Percentiles rank a stretch among this genome's conserved stretches.
Conservation (phyloP, 2,888 invertebrate species). For the Brachyptera risi region DNA sequence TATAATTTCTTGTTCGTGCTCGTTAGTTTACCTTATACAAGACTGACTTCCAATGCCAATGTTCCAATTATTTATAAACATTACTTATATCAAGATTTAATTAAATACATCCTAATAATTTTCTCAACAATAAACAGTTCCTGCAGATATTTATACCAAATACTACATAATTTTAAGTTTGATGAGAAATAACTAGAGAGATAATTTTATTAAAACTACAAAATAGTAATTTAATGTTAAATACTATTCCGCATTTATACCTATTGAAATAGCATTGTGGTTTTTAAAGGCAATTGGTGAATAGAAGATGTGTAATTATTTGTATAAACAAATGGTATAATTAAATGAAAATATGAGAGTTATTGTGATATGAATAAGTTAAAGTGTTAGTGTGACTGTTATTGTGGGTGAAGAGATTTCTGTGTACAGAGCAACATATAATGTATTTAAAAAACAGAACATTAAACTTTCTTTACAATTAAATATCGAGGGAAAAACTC, state of each 20-base stretch:
- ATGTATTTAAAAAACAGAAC: neutral
- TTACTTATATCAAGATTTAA: constrained; percentile 32
- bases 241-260: constrained; percentile 1
- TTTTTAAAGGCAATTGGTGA: neutral
- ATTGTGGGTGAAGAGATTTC: too few relatives aligned
- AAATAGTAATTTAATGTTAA: neutral
- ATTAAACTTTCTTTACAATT: neutral
- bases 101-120: constrained; percentile 31
- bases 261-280: constrained; percentile 10
- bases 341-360: constrained; percentile 5
- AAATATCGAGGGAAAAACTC: neutral
- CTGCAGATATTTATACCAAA: constrained; percentile 36
- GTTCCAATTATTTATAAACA: constrained; percentile 34
- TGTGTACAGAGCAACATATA: neutral
- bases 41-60: constrained; percentile 36
- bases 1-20: constrained; percentile 19
- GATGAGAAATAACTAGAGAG: constrained; percentile 25
- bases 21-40: constrained; percentile 34
- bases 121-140: constrained; percentile 33
- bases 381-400: neutral
- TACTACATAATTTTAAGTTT: constrained; percentile 34
- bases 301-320: constrained; percentile 1
- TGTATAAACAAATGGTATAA: constrained; percentile 13
- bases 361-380: constrained; percentile 20
- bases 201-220: neutral